Evolutionary conservation across 1,140 invertebrate species (phyloP), one percentile per base, ranked within the genome.

Genomic region (Pseudomyrmex dendroicus): DNA sequence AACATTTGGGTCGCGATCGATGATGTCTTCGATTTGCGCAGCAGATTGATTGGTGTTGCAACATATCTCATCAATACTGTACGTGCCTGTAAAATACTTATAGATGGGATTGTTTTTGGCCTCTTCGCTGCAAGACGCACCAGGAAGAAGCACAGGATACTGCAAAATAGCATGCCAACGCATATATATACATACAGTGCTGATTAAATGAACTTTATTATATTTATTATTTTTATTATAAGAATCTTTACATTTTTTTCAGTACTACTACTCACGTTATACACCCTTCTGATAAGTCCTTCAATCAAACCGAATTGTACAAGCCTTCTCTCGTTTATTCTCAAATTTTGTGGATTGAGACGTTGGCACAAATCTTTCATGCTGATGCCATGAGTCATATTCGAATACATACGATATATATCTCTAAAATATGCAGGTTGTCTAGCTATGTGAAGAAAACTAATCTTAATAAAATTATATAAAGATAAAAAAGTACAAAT

Each of bases 291-390:
- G 80, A 99, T 97, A 15, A 99, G 94, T 0, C 97, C 97, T 92
- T 99, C 97, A 73, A 99, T 95, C 52, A 98, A 93, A 1, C 98
- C 98, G 95, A 98, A 99, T 90, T 98, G 97, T 0, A 99, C 96
- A n/a, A 99, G 95, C 88, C 96, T 97, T n/a, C 97, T 94, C 86
- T 98, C 97, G 89, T 98, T 97, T 80, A 98, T 97, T 80, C 95
- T 93, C 76, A 97, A 93, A 77, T 95, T 95, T 83, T 97, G 96
- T 10, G 97, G 97, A 94, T 97, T 97, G 87, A 97, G 94, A 62
- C 98, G 95, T 76, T 97, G 95, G 92, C 98, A 99, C 0, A 99
- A 95, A 82, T 98, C 97, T 87, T 96, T 96, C 70, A 99, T 96
- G 3, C 97, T 98, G 0, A 97, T 97, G 7, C 98, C 98, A 86